Percentiles rank a stretch among this genome's conserved stretches.
These are phyloP conservation scores for Lota lota DNA, from an alignment of 2,113 vertebrate species.

Conservation along the genomic window DNA sequence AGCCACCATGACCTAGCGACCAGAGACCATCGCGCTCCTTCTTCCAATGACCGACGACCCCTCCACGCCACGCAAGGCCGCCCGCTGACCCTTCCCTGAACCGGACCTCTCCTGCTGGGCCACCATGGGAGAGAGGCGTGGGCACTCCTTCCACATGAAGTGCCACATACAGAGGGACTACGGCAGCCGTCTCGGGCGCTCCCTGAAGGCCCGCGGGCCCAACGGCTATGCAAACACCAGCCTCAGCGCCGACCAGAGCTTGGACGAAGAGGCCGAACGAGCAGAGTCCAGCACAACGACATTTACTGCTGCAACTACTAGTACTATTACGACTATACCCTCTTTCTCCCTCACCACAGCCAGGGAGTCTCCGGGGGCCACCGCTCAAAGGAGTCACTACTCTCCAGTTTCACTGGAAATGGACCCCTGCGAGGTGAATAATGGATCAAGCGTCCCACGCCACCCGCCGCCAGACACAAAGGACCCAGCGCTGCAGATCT, in stretches of 20 bases:
- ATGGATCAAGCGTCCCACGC: slow-evolving; percentile 67
- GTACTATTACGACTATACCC: background rate
- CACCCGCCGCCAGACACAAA: slow-evolving; percentile 49
- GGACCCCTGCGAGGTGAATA: slow-evolving; percentile 64
- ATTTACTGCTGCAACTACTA: background rate
- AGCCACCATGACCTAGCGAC: too few relatives aligned
- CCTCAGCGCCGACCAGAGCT: slow-evolving; percentile 52
- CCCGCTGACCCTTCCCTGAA: slow-evolving; percentile 3
- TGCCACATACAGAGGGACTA: slow-evolving; percentile 56
- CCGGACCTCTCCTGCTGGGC: background rate
- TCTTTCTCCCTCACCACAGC: background rate
- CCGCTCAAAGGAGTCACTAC: slow-evolving; percentile 52
- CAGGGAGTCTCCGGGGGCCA: slow-evolving; percentile 15
- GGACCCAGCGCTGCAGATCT: slow-evolving; percentile 58
- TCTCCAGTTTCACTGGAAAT: slow-evolving; percentile 76
- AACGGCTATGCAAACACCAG: slow-evolving; percentile 58
- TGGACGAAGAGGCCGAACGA: slow-evolving; percentile 46
- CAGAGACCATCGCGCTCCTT: too few relatives aligned
- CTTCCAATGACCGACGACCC: too few relatives aligned
- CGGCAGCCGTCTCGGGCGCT: slow-evolving; percentile 48
- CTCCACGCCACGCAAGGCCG: background rate
- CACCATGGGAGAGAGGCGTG: slow-evolving; percentile 62
- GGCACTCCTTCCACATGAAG: slow-evolving; percentile 54
- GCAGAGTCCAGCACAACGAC: slow-evolving; percentile 8
- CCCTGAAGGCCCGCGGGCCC: slow-evolving; percentile 45